Conservation (phyloP, 2,113 vertebrate species). For the Castor canadensis region DNA sequence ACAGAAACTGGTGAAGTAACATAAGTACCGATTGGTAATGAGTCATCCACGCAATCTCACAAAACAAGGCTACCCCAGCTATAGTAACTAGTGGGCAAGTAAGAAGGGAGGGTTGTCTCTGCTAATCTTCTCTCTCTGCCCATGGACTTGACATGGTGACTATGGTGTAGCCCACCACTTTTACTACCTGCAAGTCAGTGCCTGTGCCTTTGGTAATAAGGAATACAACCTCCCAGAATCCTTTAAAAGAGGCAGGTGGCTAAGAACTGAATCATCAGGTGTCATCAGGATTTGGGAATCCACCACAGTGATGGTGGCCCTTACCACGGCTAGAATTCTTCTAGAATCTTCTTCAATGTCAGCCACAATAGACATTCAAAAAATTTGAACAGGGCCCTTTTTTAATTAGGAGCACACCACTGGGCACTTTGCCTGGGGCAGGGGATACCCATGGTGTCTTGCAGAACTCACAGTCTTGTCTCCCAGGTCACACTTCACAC, state of each 20-base stretch:
- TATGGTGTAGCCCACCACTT: not conserved
- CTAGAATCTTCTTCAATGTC: not conserved
- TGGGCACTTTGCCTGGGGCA: not conserved
- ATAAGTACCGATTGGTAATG: not conserved
- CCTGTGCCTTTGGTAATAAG: not conserved
- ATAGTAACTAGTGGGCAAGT: not conserved
- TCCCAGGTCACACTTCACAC: conserved; percentile 96
- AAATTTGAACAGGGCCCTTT: not conserved
- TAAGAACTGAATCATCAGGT: not conserved
- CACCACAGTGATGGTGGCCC: not conserved
- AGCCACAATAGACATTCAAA: not conserved
- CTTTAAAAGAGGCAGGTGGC: not conserved
- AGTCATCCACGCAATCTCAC: not conserved
- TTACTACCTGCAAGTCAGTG: not conserved
- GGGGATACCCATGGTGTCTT: accelerated
- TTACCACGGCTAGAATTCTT: not conserved
- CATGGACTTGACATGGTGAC: not conserved
- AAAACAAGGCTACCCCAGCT: not conserved
- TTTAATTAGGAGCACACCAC: not conserved
- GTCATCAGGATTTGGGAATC: not conserved
- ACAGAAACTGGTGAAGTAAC: not conserved
- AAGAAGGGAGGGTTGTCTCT: not conserved
- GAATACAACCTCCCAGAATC: not conserved
- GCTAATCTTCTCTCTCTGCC: not conserved
- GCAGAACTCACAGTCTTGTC: conserved; percentile 34